Base-by-base conservation (phyloP, 2,888 invertebrate genomes). In the Herminia tarsipennalis region DNA sequence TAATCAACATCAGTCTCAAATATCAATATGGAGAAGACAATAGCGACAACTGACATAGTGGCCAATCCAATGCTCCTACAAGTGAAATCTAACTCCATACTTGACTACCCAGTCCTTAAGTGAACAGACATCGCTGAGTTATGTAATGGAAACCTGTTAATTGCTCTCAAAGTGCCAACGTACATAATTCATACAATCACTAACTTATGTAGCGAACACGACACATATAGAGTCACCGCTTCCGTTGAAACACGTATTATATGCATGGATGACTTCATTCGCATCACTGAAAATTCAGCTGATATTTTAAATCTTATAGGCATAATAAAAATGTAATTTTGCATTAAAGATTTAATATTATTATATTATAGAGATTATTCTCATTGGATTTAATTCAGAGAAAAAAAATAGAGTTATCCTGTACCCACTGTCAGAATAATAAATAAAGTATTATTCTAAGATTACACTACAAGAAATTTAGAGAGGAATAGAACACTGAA, bases 121-220 rank as follows among this genome's bases (percentile, higher is more conserved):
- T 74, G 81, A 80, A 59, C 61, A 73, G 77, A 81, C 82, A 89
- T 88, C 80, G 84, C 53, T 90, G 86, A 91, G 83, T 89, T 89
- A 91, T 90, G 90, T 90, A 84, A 88, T 87, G 89, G 88, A 90
- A 88, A 83, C 81, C 79, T 81, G 78, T 86, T 91, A 90, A 91
- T 90, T 88, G 89, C 83, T 85, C 75, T 74, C 83, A 83, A 87
- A 89, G 88, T 88, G 90, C 80, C 76, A 83, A 83, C 87, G 76
- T 88, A 83, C 85, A 88, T 89, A 88, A 89, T 88, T 88, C 84
- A 91, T 83, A 78, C 67, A 65, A 63, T 70, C 73, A 54, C 67
- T 77, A 76, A 84, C 76, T 85, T 85, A 84, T 86, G 83, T 81
- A 75, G 77, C 69, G 76, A 51, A 56, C 62, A 70, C 60, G 43